These are phyloP conservation scores for Dendrocincla fuliginosa DNA, from an alignment of 2,797 vertebrate species.

Conservation along the genomic window DNA sequence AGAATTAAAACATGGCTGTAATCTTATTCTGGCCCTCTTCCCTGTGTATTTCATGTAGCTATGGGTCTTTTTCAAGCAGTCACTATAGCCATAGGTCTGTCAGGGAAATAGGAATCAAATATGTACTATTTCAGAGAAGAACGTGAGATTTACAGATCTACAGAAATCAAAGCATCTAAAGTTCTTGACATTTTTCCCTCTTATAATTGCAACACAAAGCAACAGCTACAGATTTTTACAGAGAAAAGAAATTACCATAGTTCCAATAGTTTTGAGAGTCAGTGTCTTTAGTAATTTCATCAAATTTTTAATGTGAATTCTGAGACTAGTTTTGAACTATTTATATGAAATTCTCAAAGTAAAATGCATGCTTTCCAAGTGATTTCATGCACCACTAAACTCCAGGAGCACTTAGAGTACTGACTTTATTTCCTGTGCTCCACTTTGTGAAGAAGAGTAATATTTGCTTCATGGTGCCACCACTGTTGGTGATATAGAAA, in stretches of 20 bases:
- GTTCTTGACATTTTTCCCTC: neutral
- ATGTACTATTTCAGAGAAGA: neutral
- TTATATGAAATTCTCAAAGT: neutral
- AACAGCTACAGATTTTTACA: neutral
- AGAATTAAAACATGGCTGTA: neutral
- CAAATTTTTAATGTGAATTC: neutral
- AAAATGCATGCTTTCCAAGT: neutral
- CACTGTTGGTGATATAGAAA: neutral
- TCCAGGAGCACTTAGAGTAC: neutral
- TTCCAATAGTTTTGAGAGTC: neutral
- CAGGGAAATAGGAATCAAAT: neutral
- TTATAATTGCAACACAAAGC: neutral
- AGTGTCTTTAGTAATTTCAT: neutral
- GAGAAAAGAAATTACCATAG: neutral
- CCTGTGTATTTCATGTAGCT: neutral
- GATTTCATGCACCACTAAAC: neutral
- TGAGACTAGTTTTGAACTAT: neutral
- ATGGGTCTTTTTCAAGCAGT: neutral
- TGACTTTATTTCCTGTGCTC: neutral
- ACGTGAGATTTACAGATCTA: neutral
- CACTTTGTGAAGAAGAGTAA: neutral
- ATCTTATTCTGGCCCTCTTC: neutral
- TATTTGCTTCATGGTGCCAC: neutral
- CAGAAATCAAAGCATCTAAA: neutral
- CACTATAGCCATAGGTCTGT: neutral